These are phyloP conservation scores for Machimus atricapillus DNA, from an alignment of 2,888 invertebrate genomes.

Conservation along the genomic window DNA sequence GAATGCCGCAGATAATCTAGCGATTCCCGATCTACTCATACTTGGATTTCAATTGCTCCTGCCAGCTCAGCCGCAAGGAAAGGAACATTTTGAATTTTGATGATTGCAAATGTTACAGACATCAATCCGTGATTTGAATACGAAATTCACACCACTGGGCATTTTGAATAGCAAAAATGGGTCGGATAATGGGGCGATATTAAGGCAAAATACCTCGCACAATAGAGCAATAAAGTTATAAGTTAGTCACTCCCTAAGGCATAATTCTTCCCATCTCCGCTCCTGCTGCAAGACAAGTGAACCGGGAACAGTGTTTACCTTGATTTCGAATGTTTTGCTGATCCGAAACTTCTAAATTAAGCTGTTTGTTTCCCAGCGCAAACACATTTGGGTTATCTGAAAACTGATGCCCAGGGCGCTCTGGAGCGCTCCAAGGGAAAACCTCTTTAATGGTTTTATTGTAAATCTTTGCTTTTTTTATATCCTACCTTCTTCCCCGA, in stretches of 20 bases:
- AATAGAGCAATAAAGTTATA: background rate
- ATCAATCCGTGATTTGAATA: background rate
- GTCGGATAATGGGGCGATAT: background rate
- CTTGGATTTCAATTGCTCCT: background rate
- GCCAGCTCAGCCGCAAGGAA: background rate
- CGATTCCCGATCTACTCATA: background rate
- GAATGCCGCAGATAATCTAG: background rate
- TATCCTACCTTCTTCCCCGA: background rate
- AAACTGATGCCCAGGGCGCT: background rate
- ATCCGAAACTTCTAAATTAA: conserved; percentile 12
- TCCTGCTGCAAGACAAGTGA: background rate
- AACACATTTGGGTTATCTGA: conserved; percentile 6
- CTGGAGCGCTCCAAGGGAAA: background rate
- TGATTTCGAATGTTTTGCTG: background rate
- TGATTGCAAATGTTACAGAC: background rate
- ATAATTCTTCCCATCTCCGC: background rate
- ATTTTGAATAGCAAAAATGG: background rate
- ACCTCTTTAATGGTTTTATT: background rate
- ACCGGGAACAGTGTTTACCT: background rate
- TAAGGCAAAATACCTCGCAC: background rate
- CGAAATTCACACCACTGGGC: background rate
- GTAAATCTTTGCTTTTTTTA: background rate
- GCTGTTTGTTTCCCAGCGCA: conserved; percentile 10
- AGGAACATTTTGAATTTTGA: background rate
- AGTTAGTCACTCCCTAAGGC: background rate